Base-by-base conservation (phyloP, 2,113 vertebrate genomes). In the Marmota monax region DNA sequence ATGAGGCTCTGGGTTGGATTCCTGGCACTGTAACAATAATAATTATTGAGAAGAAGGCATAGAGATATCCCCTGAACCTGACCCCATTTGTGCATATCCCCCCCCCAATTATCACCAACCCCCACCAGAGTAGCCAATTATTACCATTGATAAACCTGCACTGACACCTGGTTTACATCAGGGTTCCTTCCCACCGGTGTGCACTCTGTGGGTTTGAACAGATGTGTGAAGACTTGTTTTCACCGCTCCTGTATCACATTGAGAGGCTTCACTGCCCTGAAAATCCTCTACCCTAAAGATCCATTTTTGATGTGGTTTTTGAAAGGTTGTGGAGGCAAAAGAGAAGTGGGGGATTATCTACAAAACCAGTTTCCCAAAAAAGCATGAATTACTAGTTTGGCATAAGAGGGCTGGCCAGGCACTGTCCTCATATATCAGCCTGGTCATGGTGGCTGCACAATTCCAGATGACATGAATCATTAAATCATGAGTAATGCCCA, bases 61-160 rank as follows among this genome's bases (percentile, higher is more conserved):
- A 76, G 45, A 82, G 74, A 20, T 61, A 37, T 61, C 14, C 34
- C 7, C 0, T 27, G 1, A n/a, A 8, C 5, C 74, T 42, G 10
- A 42, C 2, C 5, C 4, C 1, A 12, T 34, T 17, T 5, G 1
- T 20, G 29, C 65, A 14, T 4, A 34, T n/a, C 39, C 39, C 58
- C 72, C 29, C 25, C 42, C 12, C 1, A 8, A 0, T 27, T 5
- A 3, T 63, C 25, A 42, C 0, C 5, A 29, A 13, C 5, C 12
- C 16, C 29, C 27, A 2, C 27, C 9, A 29, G 39, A 53, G 61
- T 51, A 56, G 14, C 7, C 4, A 13, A 0, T 61, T 32, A 51
- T 56, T 34, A 14, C 29, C 20, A 0, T 3, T 12, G 14, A 53
- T 4, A 2, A 14, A 14, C 27, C 42, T 53, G 2, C 1, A 1